Evolutionary conservation across 2,113 vertebrate species (phyloP).

Genomic region (Sitta europaea): DNA sequence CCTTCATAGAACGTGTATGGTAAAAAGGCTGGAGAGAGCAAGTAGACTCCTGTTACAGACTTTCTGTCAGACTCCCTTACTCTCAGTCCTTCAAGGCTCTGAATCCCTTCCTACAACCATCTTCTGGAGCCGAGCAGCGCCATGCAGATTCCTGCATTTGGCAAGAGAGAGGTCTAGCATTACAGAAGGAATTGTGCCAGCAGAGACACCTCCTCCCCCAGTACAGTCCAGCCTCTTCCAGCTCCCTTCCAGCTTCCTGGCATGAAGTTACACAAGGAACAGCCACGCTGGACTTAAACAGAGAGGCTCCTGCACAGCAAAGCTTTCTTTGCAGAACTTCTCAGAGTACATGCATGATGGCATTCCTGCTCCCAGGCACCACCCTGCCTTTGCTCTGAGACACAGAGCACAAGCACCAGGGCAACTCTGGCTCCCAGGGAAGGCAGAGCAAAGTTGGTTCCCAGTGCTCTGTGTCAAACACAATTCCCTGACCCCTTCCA

Average conservation of each 20-base stretch:
- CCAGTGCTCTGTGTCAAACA: background rate
- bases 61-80: background rate
- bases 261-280: background rate
- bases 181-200: background rate
- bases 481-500: background rate
- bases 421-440: background rate
- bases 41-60: too few species aligned
- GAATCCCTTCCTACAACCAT: background rate
- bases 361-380: background rate
- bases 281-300: fast-evolving
- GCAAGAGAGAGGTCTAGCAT: background rate
- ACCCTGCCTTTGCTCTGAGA: background rate
- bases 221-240: background rate
- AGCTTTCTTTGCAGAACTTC: background rate
- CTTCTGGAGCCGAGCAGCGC: fast-evolving
- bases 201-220: background rate
- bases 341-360: fast-evolving
- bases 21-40: background rate
- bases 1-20: fast-evolving
- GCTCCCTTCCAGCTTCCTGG: background rate
- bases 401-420: background rate
- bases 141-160: background rate
- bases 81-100: background rate
- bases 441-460: background rate
- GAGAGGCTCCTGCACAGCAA: background rate